Percentiles rank a stretch among this genome's conserved stretches.
These are phyloP conservation scores for Eupithecia subumbrata DNA, from an alignment of 2,888 invertebrate species.

Conservation along the genomic window DNA sequence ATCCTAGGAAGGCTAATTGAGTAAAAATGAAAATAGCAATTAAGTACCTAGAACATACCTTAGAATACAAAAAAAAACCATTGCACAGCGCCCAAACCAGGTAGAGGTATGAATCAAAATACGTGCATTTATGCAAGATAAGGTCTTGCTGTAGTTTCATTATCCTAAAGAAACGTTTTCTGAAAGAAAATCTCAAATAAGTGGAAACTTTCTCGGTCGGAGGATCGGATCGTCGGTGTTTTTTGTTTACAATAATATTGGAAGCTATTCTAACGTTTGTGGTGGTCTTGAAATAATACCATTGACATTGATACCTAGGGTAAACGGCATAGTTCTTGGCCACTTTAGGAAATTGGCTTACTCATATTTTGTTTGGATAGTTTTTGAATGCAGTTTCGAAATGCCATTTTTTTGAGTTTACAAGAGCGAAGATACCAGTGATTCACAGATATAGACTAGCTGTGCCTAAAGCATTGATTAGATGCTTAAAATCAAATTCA, in stretches of 20 bases:
- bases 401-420: no score
- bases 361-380: no score
- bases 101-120: conserved; percentile 90
- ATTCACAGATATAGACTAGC: no score
- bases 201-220: neutral
- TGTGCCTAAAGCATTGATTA: no score
- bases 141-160: conserved; percentile 62
- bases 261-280: neutral
- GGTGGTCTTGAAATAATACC: neutral
- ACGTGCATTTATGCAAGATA: conserved; percentile 90
- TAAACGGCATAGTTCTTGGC: no score
- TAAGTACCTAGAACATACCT: conserved; percentile 79
- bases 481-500: no score
- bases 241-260: neutral
- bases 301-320: neutral
- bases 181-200: neutral
- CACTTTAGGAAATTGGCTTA: no score
- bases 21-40: neutral
- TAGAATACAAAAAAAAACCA: conserved; percentile 85
- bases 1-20: neutral
- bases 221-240: neutral
- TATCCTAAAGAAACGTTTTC: neutral
- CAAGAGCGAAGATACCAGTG: no score
- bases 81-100: conserved; percentile 88
- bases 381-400: no score